Conservation (phyloP, 2,113 vertebrate species). For the Ginglymostoma cirratum region DNA sequence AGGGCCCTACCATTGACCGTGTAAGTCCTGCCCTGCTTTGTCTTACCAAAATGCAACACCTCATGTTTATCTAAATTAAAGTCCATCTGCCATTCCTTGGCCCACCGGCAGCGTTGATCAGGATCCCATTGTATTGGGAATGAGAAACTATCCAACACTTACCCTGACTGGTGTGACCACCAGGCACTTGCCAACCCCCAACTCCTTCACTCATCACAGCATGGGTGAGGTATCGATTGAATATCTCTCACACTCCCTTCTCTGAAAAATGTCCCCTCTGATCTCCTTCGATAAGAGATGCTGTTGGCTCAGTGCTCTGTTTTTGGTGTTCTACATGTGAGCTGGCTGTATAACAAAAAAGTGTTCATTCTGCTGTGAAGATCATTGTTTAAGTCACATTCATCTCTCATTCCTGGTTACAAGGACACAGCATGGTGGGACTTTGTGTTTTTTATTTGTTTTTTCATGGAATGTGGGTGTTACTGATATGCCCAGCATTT, state of each 20-base stretch:
- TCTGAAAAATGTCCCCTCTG: neutral
- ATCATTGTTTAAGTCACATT: neutral
- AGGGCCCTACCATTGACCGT: too few species aligned
- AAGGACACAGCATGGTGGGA: neutral
- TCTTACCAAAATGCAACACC: too few species aligned
- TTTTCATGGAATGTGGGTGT: too few species aligned
- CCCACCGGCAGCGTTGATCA: too few species aligned
- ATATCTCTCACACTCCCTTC: neutral
- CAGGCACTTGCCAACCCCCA: neutral
- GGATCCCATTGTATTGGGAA: neutral
- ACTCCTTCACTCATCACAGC: neutral
- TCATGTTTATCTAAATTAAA: too few species aligned
- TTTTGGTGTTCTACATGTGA: neutral
- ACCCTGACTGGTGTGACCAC: neutral
- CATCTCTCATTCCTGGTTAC: neutral
- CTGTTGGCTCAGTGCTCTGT: neutral
- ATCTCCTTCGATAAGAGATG: neutral
- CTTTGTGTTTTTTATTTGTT: neutral
- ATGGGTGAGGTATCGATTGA: neutral
- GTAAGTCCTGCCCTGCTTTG: too few species aligned
- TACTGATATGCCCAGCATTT: too few species aligned
- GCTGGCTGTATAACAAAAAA: neutral
- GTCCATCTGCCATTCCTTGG: too few species aligned
- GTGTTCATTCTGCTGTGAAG: neutral
- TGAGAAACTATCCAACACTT: neutral